Percentiles rank a stretch among this genome's conserved stretches.
phyloP scores from a whole-genome alignment of 1,140 invertebrate genomes.

The Atta colombica region DNA sequence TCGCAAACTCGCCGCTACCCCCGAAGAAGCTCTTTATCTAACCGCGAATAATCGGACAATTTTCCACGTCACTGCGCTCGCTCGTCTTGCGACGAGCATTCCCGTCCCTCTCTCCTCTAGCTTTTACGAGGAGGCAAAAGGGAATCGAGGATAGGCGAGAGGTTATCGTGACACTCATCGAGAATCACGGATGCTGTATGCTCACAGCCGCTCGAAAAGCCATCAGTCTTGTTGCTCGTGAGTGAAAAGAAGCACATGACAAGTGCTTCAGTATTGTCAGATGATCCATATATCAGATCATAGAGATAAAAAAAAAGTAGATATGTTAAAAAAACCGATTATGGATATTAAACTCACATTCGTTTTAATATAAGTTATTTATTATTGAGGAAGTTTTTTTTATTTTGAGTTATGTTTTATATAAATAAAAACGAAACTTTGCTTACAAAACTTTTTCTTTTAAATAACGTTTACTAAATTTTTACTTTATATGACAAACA shows the following conservation, averaged over 20 bases:
- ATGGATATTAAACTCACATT: background rate
- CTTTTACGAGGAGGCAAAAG: conserved; percentile 59
- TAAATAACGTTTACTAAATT: background rate
- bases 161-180: conserved; percentile 62
- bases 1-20: conserved; percentile 50
- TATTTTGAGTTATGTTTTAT: background rate
- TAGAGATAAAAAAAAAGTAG: background rate
- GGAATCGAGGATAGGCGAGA: conserved; percentile 69
- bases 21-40: conserved; percentile 81
- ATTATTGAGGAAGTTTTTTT: background rate
- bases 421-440: background rate
- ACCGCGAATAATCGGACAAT: conserved; percentile 84
- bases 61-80: conserved; percentile 81
- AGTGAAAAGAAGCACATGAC: conserved; percentile 1
- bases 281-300: background rate
- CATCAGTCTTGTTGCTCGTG: conserved; percentile 29
- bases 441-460: background rate
- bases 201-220: conserved; percentile 20
- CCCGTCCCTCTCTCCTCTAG: background rate
- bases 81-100: conserved; percentile 78
- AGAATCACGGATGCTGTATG: conserved; percentile 23
- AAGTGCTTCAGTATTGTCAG: background rate
- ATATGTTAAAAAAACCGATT: background rate
- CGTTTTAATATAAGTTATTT: background rate
- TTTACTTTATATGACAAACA: conserved; percentile 6